Evolutionary conservation across 2,888 invertebrate genomes (phyloP).

Genomic region (Parasteatoda lunata): DNA sequence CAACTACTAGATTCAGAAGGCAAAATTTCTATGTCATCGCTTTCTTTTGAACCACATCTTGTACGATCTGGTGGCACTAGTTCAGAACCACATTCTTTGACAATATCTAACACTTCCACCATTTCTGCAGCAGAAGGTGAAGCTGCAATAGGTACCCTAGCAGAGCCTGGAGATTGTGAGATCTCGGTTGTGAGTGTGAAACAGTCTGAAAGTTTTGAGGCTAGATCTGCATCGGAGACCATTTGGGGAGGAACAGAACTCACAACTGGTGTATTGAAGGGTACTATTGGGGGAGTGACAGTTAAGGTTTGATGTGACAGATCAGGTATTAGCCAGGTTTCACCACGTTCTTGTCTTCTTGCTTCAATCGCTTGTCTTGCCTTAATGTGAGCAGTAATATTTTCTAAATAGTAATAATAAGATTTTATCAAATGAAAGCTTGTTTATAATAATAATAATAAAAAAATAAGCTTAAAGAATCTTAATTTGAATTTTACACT

Average conservation of each 20-base stretch:
- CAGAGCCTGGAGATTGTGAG: neutral
- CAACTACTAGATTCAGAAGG: conserved; percentile 11
- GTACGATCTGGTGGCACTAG: neutral
- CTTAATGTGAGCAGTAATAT: conserved; percentile 36
- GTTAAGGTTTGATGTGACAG: conserved; percentile 13
- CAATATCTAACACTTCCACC: neutral
- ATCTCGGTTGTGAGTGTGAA: neutral
- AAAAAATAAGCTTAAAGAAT: neutral
- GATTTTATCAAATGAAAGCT: no score
- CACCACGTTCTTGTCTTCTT: conserved; percentile 38
- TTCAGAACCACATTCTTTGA: neutral
- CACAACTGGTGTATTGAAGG: conserved; percentile 34
- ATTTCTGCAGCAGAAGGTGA: neutral
- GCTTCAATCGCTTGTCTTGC: conserved; percentile 33
- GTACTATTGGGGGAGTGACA: conserved; percentile 35
- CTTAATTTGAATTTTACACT: neutral
- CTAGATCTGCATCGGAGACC: conserved; percentile 1
- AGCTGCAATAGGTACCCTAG: neutral
- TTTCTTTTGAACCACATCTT: conserved; percentile 20
- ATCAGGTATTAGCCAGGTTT: conserved; percentile 60
- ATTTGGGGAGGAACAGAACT: neutral
- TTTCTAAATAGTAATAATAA: conserved; percentile 10
- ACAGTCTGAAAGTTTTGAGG: conserved; percentile 7
- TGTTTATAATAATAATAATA: neutral
- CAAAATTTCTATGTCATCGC: conserved; percentile 57